Conservation (phyloP, 2,888 invertebrate species). For the Callyntrura sp. region DNA sequence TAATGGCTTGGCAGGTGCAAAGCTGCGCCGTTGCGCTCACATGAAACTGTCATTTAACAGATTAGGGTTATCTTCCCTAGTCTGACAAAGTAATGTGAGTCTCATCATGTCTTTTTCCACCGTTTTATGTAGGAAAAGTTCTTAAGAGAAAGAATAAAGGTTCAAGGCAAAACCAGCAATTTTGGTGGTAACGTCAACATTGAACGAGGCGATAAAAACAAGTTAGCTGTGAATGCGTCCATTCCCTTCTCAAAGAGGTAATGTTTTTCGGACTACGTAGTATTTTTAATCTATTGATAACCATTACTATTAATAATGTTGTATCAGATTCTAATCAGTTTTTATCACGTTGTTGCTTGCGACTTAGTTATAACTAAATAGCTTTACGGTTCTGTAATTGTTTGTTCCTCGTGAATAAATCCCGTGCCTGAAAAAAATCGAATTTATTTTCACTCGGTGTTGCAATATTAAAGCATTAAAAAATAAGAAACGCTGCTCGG, state of each 20-base stretch:
- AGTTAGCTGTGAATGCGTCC: constrained; percentile 96
- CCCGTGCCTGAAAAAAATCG: neutral
- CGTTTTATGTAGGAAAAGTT: constrained; percentile 90
- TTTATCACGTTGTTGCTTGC: no score
- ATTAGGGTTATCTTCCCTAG: constrained; percentile 86
- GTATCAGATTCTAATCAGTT: no score
- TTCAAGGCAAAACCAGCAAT: constrained; percentile 98
- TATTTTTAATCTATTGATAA: constrained; percentile 75
- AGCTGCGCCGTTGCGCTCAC: constrained; percentile 29
- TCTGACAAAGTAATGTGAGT: constrained; percentile 79
- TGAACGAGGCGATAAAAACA: constrained; percentile 95
- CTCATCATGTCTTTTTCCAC: constrained; percentile 52
- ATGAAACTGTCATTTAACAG: constrained; percentile 74
- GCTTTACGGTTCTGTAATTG: neutral
- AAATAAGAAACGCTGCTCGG: no score
- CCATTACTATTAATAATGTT: no score
- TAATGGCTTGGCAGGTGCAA: neutral
- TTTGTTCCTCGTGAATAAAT: constrained; percentile 28
- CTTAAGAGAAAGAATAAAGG: constrained; percentile 95
- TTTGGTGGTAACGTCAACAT: constrained; percentile 96
- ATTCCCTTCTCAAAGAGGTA: constrained; percentile 91
- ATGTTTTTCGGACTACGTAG: no score
- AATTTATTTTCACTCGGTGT: neutral
- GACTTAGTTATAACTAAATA: no score
- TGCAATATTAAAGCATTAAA: no score